Evolutionary conservation across 1,140 invertebrate genomes (phyloP).

Genomic region (Drosophila ambigua): DNA sequence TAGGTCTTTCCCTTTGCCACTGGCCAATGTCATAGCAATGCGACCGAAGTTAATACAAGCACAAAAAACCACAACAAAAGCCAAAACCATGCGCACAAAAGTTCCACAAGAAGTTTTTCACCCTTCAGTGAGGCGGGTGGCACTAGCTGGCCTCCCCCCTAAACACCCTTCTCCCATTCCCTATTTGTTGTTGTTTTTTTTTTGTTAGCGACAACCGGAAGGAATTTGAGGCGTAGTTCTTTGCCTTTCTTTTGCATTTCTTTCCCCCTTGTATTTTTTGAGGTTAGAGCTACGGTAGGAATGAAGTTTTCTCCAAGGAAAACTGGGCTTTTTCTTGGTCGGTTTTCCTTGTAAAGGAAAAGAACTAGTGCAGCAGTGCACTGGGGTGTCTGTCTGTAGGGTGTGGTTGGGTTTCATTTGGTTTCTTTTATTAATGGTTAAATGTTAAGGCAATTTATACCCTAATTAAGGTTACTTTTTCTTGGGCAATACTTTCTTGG

Average conservation of each 20-base stretch:
- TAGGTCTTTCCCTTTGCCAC: conserved; percentile 1
- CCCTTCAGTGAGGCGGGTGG: conserved; percentile 13
- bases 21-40: conserved; percentile 79
- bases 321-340: conserved; percentile 46
- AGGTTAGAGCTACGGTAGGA: conserved; percentile 58
- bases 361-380: conserved; percentile 70
- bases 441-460: conserved; percentile 25
- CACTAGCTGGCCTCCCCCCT: conserved; percentile 3
- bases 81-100: conserved; percentile 73
- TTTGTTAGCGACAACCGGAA: conserved; percentile 61
- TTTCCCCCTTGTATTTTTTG: conserved; percentile 37
- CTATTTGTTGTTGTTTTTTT: conserved; percentile 42
- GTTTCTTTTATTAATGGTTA: conserved; percentile 56
- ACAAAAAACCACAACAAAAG: conserved; percentile 78
- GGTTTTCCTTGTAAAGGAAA: conserved; percentile 8
- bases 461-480: conserved; percentile 2
- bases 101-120: conserved; percentile 70
- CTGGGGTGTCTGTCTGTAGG: conserved; percentile 1
- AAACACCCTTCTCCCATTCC: neutral
- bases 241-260: conserved; percentile 20
- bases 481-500: no score
- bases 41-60: conserved; percentile 73
- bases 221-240: conserved; percentile 66
- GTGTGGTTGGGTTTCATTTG: neutral
- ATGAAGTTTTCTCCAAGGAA: conserved; percentile 34